Evolutionary conservation across 2,797 vertebrate genomes (phyloP), one percentile per base, ranked within the genome.

Genomic region (Euthynnus affinis): DNA sequence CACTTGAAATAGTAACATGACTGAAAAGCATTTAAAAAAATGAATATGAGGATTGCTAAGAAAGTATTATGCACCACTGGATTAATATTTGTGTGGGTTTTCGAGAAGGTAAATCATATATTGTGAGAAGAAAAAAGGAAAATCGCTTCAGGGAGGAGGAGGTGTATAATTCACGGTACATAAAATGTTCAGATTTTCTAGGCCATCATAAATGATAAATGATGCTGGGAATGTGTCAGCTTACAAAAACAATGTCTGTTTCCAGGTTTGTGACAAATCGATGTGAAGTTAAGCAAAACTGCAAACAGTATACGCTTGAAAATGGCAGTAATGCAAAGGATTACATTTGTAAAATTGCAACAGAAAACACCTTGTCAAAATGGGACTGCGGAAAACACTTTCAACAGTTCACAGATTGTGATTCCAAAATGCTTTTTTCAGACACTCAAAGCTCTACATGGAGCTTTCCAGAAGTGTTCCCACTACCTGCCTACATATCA

Each of bases 151-250:
- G 58, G 17, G 46, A 42, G 71, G 66, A 80, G 71, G 13, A 34
- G 29, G 40, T 42, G 12, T 42, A 29, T 82, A 78, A 81, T 84
- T 77, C 49, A 60, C 65, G 64, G 37, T 60, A 10, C 10, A 37
- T 37, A 56, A 87, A 78, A 74, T 49, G 46, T 52, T 64, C 52
- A 22, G n/a, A 60, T 78, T 84, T 90, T 86, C 83, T 79, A 46
- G 76, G 84, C 62, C 78, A 59, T 71, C 14, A 74, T 85, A 51
- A 87, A 84, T 87, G 73, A 87, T 80, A 63, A 76, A 87, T 79
- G 56, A 82, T 80, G 51, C 64, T 71, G 70, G 3, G 34, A 27
- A 76, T 77, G 74, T 63, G 71, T 72, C 70, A 69, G 63, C n/a
- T 63, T 75, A 76, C 48, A 80, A 49, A 86, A 86, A 79, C 62